A percentile compares a stretch with the other conserved stretches of the same genome.
phyloP scores from a whole-genome alignment of 2,888 invertebrate genomes.

The Oegoconia quadripuncta region DNA sequence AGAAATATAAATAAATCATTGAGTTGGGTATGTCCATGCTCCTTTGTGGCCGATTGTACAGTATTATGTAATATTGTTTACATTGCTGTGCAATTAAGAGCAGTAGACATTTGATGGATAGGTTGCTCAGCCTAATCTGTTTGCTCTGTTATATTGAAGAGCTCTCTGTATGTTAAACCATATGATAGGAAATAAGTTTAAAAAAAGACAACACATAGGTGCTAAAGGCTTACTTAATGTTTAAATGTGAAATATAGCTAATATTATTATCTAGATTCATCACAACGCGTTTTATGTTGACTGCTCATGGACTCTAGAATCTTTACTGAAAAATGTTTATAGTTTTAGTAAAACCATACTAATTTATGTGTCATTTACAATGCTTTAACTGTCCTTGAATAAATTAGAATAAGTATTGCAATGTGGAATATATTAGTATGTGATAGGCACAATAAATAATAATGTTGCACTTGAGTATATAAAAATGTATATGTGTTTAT shows the following conservation, averaged over 20 bases:
- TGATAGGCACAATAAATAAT: conserved; percentile 16
- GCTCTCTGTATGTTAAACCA: conserved; percentile 1
- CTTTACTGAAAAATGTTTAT: conserved; percentile 18
- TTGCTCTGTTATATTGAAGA: background rate
- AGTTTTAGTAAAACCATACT: background rate
- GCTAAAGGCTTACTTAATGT: conserved; percentile 67
- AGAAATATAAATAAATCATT: too few relatives aligned
- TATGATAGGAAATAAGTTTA: background rate
- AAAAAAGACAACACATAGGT: conserved; percentile 42
- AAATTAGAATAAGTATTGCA: background rate
- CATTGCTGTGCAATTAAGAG: conserved; percentile 39
- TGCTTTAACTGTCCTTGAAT: conserved; percentile 34
- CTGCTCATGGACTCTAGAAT: conserved; percentile 30
- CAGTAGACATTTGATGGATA: too few relatives aligned
- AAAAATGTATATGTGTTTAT: conserved; percentile 24
- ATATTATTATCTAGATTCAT: conserved; percentile 42
- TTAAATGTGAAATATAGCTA: conserved; percentile 26
- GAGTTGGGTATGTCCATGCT: too few relatives aligned
- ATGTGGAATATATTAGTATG: background rate
- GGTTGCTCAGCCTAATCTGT: background rate
- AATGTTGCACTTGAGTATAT: conserved; percentile 15
- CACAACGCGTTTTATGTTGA: conserved; percentile 36
- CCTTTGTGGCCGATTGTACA: too few relatives aligned
- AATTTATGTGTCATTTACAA: conserved; percentile 37
- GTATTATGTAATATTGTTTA: too few relatives aligned